phyloP scores from a whole-genome alignment of 2,797 vertebrate species.

The Cichlasoma orientale region DNA sequence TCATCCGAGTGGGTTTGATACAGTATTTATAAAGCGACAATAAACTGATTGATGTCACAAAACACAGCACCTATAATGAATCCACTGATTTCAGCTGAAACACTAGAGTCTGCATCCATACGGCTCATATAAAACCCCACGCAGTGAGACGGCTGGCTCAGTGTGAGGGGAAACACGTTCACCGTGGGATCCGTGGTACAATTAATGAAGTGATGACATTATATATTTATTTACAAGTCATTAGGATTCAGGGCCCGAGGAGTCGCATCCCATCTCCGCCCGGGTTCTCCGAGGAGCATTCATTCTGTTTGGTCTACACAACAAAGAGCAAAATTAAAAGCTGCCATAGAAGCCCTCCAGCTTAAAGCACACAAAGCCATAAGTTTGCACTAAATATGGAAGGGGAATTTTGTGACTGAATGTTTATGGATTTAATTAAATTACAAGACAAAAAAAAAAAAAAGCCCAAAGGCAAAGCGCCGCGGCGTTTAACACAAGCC shows the following conservation, averaged over 20 bases:
- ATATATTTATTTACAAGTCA: conserved; percentile 84
- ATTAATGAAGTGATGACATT: conserved; percentile 79
- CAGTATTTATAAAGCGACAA: neutral
- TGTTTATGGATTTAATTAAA: conserved; percentile 77
- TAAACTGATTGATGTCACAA: neutral
- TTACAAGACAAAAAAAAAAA: conserved; percentile 44
- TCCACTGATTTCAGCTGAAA: neutral
- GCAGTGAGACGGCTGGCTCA: conserved; percentile 39
- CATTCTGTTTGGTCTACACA: conserved; percentile 74
- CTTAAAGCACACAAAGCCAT: conserved; percentile 53
- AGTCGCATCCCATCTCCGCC: conserved; percentile 63
- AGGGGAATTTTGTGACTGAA: conserved; percentile 51
- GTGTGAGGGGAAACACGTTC: conserved; percentile 58
- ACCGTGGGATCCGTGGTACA: conserved; percentile 63
- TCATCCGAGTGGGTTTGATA: neutral
- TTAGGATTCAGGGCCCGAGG: conserved; percentile 76
- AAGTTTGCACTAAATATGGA: conserved; percentile 48
- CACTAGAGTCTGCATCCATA: neutral
- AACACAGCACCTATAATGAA: neutral
- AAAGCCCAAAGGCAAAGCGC: conserved; percentile 41
- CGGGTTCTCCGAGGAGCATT: conserved; percentile 64
- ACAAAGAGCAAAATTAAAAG: conserved; percentile 71
- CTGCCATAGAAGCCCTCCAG: conserved; percentile 57
- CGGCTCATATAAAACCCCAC: conserved; percentile 29
- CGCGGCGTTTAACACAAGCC: conserved; percentile 28